Evolutionary conservation across 1,140 invertebrate species (phyloP).

Genomic region (Papilio polyxenes): DNA sequence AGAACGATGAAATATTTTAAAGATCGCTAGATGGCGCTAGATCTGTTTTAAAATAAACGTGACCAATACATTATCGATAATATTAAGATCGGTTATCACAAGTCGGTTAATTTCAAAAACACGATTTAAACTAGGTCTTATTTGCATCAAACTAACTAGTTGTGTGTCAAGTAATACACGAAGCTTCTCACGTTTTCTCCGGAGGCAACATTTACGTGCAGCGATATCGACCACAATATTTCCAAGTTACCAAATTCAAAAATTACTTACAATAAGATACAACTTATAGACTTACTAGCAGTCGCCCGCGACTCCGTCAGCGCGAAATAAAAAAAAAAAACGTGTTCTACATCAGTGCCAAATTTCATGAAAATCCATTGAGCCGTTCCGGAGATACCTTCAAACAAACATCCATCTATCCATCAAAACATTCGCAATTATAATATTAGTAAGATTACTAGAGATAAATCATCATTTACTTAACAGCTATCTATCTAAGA

Average conservation of each 20-base stretch:
- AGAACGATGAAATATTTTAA: neutral
- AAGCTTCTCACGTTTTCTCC: slow-evolving; percentile 25
- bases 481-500: neutral
- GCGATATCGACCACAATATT: neutral
- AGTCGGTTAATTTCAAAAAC: neutral
- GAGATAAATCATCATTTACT: neutral
- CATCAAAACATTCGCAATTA: too few species aligned
- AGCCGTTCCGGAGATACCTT: too few species aligned
- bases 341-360: too few species aligned
- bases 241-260: neutral
- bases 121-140: neutral
- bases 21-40: neutral
- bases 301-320: too few species aligned
- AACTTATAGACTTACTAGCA: too few species aligned
- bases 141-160: slow-evolving; percentile 25
- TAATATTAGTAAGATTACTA: too few species aligned
- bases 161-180: slow-evolving; percentile 18
- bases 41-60: neutral
- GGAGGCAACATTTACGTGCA: neutral
- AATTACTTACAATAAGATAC: neutral
- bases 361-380: too few species aligned
- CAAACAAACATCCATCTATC: too few species aligned
- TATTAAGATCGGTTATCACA: slow-evolving; percentile 3
- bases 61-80: slow-evolving; percentile 21
- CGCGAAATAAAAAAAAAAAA: neutral